Conservation (phyloP, 2,888 invertebrate genomes). For the Lymantria monacha region DNA sequence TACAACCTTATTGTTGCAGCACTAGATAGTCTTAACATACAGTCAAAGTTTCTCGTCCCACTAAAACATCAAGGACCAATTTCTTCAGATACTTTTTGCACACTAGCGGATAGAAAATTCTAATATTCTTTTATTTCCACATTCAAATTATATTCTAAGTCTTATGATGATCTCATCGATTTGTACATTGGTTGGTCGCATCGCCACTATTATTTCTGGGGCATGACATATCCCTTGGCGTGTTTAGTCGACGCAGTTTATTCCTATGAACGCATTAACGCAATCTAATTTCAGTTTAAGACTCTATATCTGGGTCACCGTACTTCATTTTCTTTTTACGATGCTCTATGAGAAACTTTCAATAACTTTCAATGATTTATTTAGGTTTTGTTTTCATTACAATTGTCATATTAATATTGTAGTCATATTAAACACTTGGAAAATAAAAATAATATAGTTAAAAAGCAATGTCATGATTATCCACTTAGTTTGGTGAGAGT, state of each 20-base stretch:
- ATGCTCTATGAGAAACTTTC: slow-evolving; percentile 17
- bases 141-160: slow-evolving; percentile 34
- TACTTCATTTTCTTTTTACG: slow-evolving; percentile 28
- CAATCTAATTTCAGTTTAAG: slow-evolving; percentile 70
- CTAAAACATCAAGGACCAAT: no score
- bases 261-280: slow-evolving; percentile 51
- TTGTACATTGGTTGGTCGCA: slow-evolving; percentile 36
- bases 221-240: slow-evolving; percentile 72
- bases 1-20: no score
- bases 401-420: not conserved
- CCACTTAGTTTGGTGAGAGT: not conserved
- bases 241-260: slow-evolving; percentile 50
- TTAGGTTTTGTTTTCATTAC: not conserved
- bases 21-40: no score
- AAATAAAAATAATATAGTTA: not conserved
- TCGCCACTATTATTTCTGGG: slow-evolving; percentile 62
- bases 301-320: slow-evolving; percentile 60
- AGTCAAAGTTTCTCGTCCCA: no score
- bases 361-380: not conserved
- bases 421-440: not conserved
- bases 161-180: slow-evolving; percentile 61
- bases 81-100: no score
- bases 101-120: no score
- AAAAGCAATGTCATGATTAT: not conserved
- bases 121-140: slow-evolving; percentile 11